Percentiles rank a stretch among this genome's conserved stretches.
phyloP scores from a whole-genome alignment of 2,888 invertebrate genomes.

The Microctonus aethiopoides region DNA sequence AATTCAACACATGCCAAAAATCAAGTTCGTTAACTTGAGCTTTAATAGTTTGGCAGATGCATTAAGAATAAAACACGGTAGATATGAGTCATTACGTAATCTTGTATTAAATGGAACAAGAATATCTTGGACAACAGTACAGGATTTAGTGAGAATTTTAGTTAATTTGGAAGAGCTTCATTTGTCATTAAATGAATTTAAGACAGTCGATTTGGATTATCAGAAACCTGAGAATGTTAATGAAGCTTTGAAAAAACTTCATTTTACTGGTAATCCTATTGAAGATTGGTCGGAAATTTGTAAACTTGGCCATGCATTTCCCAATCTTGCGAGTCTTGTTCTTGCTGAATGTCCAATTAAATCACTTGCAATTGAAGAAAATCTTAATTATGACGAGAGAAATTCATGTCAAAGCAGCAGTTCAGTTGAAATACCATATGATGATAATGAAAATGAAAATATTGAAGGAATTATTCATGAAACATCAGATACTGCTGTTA shows the following conservation, averaged over 20 bases:
- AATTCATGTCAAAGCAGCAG: conserved; percentile 22
- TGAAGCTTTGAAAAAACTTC: conserved; percentile 79
- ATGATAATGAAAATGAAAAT: conserved; percentile 44
- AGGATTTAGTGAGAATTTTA: conserved; percentile 79
- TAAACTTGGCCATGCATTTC: conserved; percentile 87
- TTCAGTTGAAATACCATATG: conserved; percentile 23
- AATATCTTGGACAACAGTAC: conserved; percentile 86
- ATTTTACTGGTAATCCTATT: conserved; percentile 90
- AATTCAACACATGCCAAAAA: conserved; percentile 86
- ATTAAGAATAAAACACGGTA: conserved; percentile 68
- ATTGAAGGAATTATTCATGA: conserved; percentile 25
- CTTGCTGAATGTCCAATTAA: conserved; percentile 86
- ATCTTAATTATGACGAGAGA: conserved; percentile 38
- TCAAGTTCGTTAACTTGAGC: conserved; percentile 92
- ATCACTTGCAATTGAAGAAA: conserved; percentile 66
- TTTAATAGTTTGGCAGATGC: conserved; percentile 86
- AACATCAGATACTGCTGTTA: conserved; percentile 24
- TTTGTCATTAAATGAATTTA: conserved; percentile 90
- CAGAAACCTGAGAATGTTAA: conserved; percentile 69
- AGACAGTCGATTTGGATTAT: conserved; percentile 75
- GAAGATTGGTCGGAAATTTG: conserved; percentile 85
- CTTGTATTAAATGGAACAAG: conserved; percentile 90
- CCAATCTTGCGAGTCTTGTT: conserved; percentile 84
- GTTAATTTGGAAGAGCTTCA: conserved; percentile 91
- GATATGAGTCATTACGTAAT: conserved; percentile 70